Evolutionary conservation across 2,888 invertebrate genomes (phyloP).

Genomic region (Eupithecia tripunctaria): DNA sequence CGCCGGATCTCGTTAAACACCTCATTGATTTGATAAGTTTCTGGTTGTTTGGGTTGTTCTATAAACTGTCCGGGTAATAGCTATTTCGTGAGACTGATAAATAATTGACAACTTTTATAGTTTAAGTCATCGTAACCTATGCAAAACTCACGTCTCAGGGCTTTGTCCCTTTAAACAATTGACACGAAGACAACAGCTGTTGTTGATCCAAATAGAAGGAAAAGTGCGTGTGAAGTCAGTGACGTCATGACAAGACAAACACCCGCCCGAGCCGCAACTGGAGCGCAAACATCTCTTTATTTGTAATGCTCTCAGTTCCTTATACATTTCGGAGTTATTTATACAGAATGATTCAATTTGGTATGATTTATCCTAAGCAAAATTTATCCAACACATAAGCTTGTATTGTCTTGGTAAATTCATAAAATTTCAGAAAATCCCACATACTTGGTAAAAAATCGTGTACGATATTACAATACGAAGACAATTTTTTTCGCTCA

Average conservation of each 20-base stretch:
- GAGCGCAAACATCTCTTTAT: slow-evolving; percentile 1
- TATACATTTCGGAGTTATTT: not conserved
- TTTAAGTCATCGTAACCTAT: not conserved
- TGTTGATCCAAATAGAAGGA: not conserved
- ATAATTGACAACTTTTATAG: not conserved
- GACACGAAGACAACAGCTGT: not conserved
- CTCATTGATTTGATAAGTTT: slow-evolving; percentile 12
- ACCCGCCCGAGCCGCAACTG: not conserved
- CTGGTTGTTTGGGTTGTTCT: not conserved
- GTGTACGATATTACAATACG: no score
- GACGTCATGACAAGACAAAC: not conserved
- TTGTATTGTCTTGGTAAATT: no score
- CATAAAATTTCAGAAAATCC: no score
- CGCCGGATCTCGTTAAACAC: slow-evolving; percentile 9
- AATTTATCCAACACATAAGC: not conserved
- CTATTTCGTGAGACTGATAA: not conserved
- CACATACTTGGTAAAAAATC: no score
- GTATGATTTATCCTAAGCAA: not conserved
- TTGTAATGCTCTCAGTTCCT: slow-evolving; percentile 4
- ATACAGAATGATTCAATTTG: not conserved
- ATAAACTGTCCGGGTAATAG: not conserved
- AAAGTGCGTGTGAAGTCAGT: not conserved
- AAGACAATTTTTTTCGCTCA: no score
- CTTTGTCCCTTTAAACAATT: not conserved
- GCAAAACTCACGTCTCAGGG: not conserved